Evolutionary conservation across 2,888 invertebrate genomes (phyloP).

Genomic region (Rotaria magnacalcarata): DNA sequence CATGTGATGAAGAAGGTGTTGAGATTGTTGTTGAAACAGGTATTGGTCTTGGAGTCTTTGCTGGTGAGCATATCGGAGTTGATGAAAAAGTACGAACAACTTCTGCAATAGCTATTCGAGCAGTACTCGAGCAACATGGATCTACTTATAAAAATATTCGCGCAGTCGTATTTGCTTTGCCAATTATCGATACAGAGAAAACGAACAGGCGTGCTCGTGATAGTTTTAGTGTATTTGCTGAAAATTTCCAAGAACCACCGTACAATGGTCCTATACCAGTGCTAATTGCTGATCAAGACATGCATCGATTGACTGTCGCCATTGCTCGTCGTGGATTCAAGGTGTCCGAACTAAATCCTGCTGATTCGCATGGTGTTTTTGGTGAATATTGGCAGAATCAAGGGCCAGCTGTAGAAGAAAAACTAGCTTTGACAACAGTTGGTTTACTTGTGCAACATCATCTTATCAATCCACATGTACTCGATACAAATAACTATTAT

Average conservation of each 20-base stretch:
- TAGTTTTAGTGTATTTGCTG: neutral
- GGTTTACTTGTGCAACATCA: slow-evolving; percentile 17
- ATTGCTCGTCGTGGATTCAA: neutral
- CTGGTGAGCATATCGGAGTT: neutral
- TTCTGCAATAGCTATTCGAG: neutral
- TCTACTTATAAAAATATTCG: neutral
- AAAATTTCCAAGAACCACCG: neutral
- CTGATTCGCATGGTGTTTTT: slow-evolving; percentile 29
- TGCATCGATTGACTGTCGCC: neutral
- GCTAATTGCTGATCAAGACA: slow-evolving; percentile 10
- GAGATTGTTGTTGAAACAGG: slow-evolving; percentile 23
- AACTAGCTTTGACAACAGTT: neutral
- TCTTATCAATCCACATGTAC: neutral
- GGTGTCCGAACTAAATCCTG: neutral
- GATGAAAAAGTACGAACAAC: neutral
- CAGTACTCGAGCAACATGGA: neutral
- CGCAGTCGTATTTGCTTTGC: neutral
- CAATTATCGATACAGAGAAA: neutral
- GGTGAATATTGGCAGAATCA: slow-evolving; percentile 35
- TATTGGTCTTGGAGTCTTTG: neutral
- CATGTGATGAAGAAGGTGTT: slow-evolving; percentile 1
- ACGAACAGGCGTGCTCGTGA: neutral
- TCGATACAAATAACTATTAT: neutral
- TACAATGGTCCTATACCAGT: neutral
- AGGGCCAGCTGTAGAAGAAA: slow-evolving; percentile 34